These are phyloP conservation scores for Pyrrhura leucotis DNA, from an alignment of 2,797 vertebrate species.

Conservation along the genomic window DNA sequence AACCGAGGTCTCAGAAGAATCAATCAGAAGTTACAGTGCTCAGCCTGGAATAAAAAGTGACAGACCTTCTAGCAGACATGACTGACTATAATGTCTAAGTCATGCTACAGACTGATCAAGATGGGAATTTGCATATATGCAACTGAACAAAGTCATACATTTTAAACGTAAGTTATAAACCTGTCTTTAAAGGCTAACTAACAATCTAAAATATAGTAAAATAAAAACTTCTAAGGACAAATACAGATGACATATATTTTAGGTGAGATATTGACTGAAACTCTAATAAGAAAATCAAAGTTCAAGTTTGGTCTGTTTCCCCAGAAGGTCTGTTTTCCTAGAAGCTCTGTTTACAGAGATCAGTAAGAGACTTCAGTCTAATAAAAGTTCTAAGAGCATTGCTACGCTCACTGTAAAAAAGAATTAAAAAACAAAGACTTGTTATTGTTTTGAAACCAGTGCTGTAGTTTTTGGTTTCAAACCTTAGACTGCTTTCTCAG, in stretches of 20 bases:
- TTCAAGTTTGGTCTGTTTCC: background rate
- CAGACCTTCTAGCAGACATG: background rate
- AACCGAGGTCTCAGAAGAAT: background rate
- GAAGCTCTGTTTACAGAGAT: background rate
- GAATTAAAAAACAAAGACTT: background rate
- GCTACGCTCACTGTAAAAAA: background rate
- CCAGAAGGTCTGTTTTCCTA: background rate
- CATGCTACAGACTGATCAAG: background rate
- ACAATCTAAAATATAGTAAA: background rate
- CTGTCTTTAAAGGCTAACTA: background rate
- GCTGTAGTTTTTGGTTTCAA: background rate
- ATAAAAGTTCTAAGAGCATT: background rate
- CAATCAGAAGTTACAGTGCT: background rate
- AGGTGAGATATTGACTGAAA: background rate
- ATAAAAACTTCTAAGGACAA: background rate
- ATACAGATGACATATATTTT: background rate
- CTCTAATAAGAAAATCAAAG: background rate
- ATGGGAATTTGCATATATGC: background rate
- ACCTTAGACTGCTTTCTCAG: background rate
- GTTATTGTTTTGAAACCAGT: rapidly evolving
- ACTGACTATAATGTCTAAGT: background rate
- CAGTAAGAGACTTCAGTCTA: background rate
- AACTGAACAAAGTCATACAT: background rate
- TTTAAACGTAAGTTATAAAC: background rate
- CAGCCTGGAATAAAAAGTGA: background rate